Conservation (phyloP, 1,140 invertebrate species). For the Berghia stephanieae region DNA sequence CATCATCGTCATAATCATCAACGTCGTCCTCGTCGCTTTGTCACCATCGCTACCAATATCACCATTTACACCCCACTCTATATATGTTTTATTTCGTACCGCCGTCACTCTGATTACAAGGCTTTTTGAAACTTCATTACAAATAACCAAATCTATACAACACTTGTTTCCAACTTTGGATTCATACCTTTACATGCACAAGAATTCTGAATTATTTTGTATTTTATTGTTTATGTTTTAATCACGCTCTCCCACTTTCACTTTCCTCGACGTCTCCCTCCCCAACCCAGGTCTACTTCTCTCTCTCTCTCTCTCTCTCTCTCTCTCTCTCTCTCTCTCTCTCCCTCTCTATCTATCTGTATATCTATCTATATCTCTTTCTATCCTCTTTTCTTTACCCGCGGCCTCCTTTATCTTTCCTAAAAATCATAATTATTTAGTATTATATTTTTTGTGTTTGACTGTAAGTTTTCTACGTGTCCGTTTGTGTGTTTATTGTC, state of each 20-base stretch:
- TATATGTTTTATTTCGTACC: too few relatives aligned
- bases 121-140: too few relatives aligned
- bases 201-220: not conserved
- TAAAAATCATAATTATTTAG: not conserved
- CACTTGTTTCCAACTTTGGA: too few relatives aligned
- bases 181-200: too few relatives aligned
- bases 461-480: not conserved
- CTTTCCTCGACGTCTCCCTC: not conserved
- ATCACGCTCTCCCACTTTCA: not conserved
- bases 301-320: too few relatives aligned
- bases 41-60: too few relatives aligned
- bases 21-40: too few relatives aligned
- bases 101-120: too few relatives aligned
- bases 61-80: too few relatives aligned
- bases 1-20: too few relatives aligned
- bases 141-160: too few relatives aligned
- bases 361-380: not conserved
- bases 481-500: not conserved
- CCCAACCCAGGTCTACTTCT: not conserved
- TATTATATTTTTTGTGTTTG: not conserved
- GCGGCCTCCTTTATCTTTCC: not conserved
- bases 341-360: not conserved
- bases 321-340: slow-evolving; percentile 1
- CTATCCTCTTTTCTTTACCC: not conserved
- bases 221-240: not conserved